A percentile compares a stretch with the other conserved stretches of the same genome.
These are phyloP conservation scores for Ciconia nigra DNA, from an alignment of 2,797 vertebrate species.

Conservation along the genomic window DNA sequence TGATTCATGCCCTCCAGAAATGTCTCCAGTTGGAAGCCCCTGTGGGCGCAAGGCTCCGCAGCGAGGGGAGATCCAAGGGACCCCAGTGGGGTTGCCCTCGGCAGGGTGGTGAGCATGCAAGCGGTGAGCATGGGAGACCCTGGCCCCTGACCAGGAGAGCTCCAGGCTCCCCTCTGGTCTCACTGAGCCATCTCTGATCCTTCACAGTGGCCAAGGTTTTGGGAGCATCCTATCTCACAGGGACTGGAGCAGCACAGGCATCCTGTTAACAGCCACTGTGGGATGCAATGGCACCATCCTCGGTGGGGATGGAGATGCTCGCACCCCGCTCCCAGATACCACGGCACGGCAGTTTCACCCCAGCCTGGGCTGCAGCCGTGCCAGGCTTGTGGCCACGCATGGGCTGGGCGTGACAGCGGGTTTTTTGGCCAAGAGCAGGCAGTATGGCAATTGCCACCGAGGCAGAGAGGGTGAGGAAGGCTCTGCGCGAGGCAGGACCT, in stretches of 20 bases:
- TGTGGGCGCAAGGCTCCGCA: not conserved
- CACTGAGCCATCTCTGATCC: rapidly evolving
- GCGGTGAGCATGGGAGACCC: not conserved
- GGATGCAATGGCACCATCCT: not conserved
- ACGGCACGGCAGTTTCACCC: not conserved
- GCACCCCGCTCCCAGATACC: not conserved
- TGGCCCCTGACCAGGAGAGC: not conserved
- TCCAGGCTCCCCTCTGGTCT: not conserved
- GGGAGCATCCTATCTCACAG: not conserved
- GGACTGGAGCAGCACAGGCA: rapidly evolving
- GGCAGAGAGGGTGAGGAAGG: not conserved
- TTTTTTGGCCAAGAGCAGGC: not conserved
- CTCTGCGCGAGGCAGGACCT: rapidly evolving
- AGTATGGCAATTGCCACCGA: not conserved
- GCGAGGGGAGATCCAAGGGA: not conserved
- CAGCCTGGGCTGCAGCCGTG: not conserved
- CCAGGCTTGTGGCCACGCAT: rapidly evolving
- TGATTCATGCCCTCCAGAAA: conserved; percentile 77
- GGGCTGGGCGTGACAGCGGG: rapidly evolving
- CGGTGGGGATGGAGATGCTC: rapidly evolving
- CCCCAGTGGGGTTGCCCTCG: not conserved
- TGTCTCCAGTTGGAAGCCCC: conserved; percentile 62
- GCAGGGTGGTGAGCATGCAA: not conserved
- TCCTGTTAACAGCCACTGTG: not conserved
- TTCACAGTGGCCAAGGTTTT: not conserved